phyloP scores from a whole-genome alignment of 2,888 invertebrate species.

The Tipula helvola region DNA sequence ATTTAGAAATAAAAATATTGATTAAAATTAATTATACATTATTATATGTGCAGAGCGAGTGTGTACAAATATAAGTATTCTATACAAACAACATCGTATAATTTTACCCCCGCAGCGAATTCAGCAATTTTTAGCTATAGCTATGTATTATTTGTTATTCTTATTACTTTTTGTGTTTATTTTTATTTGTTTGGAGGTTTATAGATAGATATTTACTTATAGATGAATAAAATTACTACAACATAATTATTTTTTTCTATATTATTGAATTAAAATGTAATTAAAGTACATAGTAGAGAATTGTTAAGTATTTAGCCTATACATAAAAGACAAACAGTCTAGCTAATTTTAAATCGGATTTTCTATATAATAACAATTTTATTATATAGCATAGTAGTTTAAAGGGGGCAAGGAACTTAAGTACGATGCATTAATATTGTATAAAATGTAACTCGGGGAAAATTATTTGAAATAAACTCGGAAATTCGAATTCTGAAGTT shows the following conservation, averaged over 20 bases:
- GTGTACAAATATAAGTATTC: neutral
- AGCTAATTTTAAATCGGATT: neutral
- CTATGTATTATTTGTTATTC: neutral
- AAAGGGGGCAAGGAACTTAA: too few species aligned
- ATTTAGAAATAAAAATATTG: neutral
- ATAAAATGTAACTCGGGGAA: too few species aligned
- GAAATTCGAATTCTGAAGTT: too few species aligned
- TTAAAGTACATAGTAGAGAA: neutral
- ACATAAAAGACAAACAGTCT: neutral
- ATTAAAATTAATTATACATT: neutral
- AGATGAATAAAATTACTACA: neutral
- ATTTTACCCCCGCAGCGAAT: neutral
- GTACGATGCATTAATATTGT: too few species aligned
- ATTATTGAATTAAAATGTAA: neutral
- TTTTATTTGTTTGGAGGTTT: neutral
- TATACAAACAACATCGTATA: neutral
- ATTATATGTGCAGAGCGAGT: neutral
- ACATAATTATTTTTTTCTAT: neutral
- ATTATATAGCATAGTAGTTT: too few species aligned
- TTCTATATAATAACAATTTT: neutral
- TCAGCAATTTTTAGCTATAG: neutral
- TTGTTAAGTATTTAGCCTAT: neutral
- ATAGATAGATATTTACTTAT: neutral
- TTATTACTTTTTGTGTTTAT: neutral
- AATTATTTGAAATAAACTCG: too few species aligned